phyloP scores from a whole-genome alignment of 2,113 vertebrate genomes.

The Stictonetta naevosa region DNA sequence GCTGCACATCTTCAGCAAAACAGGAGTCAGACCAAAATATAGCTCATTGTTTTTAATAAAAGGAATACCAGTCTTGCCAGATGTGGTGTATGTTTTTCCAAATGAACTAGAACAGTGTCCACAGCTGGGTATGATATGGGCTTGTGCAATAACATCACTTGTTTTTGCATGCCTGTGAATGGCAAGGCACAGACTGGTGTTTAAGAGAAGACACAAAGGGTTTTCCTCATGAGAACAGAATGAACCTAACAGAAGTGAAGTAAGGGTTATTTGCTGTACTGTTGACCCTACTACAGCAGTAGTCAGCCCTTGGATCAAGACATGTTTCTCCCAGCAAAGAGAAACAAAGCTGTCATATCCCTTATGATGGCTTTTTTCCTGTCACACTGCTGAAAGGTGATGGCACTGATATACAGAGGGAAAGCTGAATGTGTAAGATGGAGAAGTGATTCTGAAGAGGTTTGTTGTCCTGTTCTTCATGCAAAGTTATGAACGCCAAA shows the following conservation, averaged over 20 bases:
- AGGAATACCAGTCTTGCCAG: slow-evolving; percentile 15
- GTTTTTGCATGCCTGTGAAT: slow-evolving; percentile 9
- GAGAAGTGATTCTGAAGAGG: background rate
- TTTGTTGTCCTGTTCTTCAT: background rate
- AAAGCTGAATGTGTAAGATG: background rate
- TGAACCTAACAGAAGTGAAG: background rate
- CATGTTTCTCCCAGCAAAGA: background rate
- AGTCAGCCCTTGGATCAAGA: background rate
- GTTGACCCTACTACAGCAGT: background rate
- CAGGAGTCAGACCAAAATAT: slow-evolving; percentile 34
- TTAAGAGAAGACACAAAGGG: background rate
- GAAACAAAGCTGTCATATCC: background rate
- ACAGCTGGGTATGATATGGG: background rate
- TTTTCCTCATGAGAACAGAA: background rate
- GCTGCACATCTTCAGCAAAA: slow-evolving; percentile 33
- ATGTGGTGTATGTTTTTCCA: slow-evolving; percentile 28
- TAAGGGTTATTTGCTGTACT: background rate
- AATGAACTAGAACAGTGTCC: background rate
- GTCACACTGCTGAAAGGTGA: background rate
- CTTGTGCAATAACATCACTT: slow-evolving; percentile 30
- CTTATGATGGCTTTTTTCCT: background rate
- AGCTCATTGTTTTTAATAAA: slow-evolving; percentile 35
- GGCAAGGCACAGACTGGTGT: background rate
- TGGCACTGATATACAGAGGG: background rate
- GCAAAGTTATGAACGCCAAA: background rate